Evolutionary conservation across 1,140 invertebrate species (phyloP).

Genomic region (Camponotus pennsylvanicus): DNA sequence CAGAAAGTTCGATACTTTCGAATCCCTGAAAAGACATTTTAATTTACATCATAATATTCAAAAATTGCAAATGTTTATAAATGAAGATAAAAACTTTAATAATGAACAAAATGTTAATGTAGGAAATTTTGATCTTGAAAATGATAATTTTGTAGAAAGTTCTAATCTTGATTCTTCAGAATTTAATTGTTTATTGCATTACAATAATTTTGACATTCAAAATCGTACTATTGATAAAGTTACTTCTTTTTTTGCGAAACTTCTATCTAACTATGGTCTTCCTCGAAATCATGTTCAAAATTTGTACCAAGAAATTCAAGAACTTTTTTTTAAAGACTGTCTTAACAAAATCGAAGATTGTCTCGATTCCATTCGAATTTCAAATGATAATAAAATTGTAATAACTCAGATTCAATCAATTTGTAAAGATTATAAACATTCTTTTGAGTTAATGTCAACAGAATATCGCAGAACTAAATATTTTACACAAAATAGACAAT

Average conservation of each 20-base stretch:
- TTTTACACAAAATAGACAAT: not conserved
- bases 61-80: not conserved
- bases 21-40: not conserved
- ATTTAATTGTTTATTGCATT: no score
- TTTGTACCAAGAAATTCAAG: not conserved
- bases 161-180: no score
- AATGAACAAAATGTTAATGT: not conserved
- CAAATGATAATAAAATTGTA: not conserved
- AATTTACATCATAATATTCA: not conserved
- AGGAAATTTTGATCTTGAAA: no score
- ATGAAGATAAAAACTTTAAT: not conserved
- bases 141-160: not conserved
- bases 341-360: not conserved
- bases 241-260: no score
- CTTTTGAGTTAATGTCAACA: conserved; percentile 2
- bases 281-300: not conserved
- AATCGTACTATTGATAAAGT: no score
- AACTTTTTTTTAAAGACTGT: not conserved
- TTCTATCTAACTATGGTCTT: no score
- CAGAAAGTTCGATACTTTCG: not conserved
- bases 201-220: no score
- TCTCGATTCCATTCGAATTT: not conserved
- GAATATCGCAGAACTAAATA: conserved; percentile 14
- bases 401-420: not conserved
- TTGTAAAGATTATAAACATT: conserved; percentile 1